Evolutionary conservation across 92 coral and sea anemone species (phyloP).

Genomic region (Heteractis magnifica): DNA sequence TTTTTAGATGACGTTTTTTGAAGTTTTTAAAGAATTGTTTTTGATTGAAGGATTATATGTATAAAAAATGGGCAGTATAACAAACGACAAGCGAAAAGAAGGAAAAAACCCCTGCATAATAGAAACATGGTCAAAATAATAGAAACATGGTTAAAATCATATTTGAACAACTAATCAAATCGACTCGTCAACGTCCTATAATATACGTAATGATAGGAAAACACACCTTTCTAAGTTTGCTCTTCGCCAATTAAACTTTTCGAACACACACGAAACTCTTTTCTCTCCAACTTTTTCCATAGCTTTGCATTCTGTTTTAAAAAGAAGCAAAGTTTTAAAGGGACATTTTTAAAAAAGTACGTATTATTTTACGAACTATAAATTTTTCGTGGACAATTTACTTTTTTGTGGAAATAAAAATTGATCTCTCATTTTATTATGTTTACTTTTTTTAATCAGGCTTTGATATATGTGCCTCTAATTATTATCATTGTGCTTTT

Average conservation of each 20-base stretch:
- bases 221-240: not conserved
- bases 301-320: too few species aligned
- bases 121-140: not conserved
- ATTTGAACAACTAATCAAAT: not conserved
- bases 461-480: not conserved
- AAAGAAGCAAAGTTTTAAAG: too few species aligned
- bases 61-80: not conserved
- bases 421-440: not conserved
- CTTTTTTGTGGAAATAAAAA: too few species aligned
- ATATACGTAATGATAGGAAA: not conserved
- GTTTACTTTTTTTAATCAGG: not conserved
- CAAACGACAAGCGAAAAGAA: not conserved
- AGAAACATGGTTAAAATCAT: not conserved
- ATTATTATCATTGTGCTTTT: not conserved
- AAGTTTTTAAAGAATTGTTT: not conserved
- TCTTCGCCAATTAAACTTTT: not conserved
- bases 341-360: too few species aligned
- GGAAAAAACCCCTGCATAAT: not conserved
- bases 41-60: not conserved
- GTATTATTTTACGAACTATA: too few species aligned
- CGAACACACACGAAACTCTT: too few species aligned
- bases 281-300: too few species aligned
- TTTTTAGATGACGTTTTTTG: too few species aligned
- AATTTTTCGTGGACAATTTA: too few species aligned
- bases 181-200: not conserved